Base-by-base conservation (phyloP, 2,113 vertebrate genomes). In the Campylorhamphus procurvoides region DNA sequence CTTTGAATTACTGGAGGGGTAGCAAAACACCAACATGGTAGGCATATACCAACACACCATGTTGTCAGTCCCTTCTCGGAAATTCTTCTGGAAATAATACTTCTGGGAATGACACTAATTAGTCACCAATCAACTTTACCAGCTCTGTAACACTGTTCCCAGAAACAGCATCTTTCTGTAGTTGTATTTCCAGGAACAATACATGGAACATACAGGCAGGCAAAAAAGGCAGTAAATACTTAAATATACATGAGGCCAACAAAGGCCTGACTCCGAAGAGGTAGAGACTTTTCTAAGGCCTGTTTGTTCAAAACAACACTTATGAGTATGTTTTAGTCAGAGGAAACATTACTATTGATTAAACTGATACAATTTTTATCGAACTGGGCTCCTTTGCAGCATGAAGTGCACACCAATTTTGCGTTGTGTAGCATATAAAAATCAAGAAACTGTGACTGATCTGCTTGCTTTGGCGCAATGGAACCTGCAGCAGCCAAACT, bases 71-170 rank as follows among this genome's bases (percentile, higher is more conserved):
- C 62, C 75, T 96, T 96, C 93, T 91, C 46, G 52, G 95, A 97
- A 96, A 77, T 71, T 74, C 82, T 74, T 50, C 71, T 3, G 1
- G 47, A 67, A 24, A 56, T 47, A 35, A 42, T 86, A 50, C 72
- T 95, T 93, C 95, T 95, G 95, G 82, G 93, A 96, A 96, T 63
- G 59, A 79, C 59, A 53, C 63, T 93, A 94, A 97, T 96, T 96
- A 93, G 92, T 76, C 89, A 93, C 93, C 92, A 89, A 47, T 89
- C 73, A 93, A 53, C 89, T 47, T 90, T 79, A 96, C 67, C 89
- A 96, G 91, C 92, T 74, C 47, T 67, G 56, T 66, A 92, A 91
- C 58, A 37, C 73, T 42, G 71, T 96, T 95, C 93, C 91, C 93
- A 96, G 96, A 93, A 97, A 81, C 27, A 24, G 76, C 64, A 77